phyloP scores from a whole-genome alignment of 2,797 vertebrate species.

The Falco biarmicus region DNA sequence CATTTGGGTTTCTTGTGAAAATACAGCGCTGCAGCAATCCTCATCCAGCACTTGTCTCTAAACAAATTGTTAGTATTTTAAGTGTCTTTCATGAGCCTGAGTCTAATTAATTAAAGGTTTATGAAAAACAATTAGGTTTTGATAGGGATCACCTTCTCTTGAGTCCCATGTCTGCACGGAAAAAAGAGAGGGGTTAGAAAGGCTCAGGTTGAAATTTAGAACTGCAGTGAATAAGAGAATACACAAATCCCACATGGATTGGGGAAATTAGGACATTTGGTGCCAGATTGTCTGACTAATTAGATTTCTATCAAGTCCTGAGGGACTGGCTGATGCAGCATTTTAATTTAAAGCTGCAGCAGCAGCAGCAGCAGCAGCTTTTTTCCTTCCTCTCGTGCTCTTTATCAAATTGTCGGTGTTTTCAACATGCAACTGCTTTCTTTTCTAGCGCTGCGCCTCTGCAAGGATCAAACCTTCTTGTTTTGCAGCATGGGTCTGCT shows the following conservation, averaged over 20 bases:
- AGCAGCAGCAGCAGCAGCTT: not conserved
- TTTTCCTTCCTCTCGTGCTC: not conserved
- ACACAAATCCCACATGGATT: slow-evolving; percentile 56
- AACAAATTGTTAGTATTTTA: slow-evolving; percentile 52
- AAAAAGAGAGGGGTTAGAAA: slow-evolving; percentile 42
- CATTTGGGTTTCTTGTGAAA: not conserved
- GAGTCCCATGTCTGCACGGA: not conserved
- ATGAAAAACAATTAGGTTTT: slow-evolving; percentile 60
- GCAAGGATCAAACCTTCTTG: not conserved
- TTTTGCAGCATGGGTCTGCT: not conserved
- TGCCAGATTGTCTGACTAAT: slow-evolving; percentile 72
- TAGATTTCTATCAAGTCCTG: slow-evolving; percentile 69
- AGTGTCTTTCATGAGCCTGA: slow-evolving; percentile 27
- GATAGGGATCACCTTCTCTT: slow-evolving; percentile 31
- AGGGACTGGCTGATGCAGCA: slow-evolving; percentile 62
- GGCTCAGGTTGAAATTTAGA: slow-evolving; percentile 62
- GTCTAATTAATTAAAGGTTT: slow-evolving; percentile 64
- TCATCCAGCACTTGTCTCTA: not conserved
- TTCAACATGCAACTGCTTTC: not conserved
- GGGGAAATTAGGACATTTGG: slow-evolving; percentile 71
- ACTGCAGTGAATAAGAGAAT: slow-evolving; percentile 63
- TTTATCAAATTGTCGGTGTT: not conserved
- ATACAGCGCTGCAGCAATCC: not conserved
- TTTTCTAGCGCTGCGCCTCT: not conserved
- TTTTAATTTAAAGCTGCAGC: slow-evolving; percentile 58